A percentile compares a stretch with the other conserved stretches of the same genome.
These are phyloP conservation scores for Corythornis madagascariensis DNA, from an alignment of 2,113 vertebrate species.

Conservation along the genomic window DNA sequence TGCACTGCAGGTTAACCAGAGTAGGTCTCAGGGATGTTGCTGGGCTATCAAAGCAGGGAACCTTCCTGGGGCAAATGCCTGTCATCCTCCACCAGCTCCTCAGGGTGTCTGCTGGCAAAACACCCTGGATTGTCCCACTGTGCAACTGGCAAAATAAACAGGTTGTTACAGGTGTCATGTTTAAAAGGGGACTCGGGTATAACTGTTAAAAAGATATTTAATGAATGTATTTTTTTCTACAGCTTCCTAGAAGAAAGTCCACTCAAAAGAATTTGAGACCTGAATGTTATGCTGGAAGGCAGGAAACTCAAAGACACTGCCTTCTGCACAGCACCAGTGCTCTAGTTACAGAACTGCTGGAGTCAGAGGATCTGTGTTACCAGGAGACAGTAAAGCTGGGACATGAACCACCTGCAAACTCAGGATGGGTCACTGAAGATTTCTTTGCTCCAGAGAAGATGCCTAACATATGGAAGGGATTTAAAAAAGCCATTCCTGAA, in stretches of 20 bases:
- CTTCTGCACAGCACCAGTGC: neutral
- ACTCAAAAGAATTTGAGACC: neutral
- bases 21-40: neutral
- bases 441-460: neutral
- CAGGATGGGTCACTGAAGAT: neutral
- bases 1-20: neutral
- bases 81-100: conserved; percentile 5
- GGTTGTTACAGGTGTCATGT: neutral
- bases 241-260: neutral
- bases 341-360: neutral
- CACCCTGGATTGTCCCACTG: neutral
- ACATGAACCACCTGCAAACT: neutral
- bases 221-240: neutral
- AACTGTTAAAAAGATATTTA: neutral
- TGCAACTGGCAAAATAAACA: neutral
- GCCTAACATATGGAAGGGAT: neutral
- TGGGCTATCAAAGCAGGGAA: neutral
- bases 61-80: neutral
- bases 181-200: neutral
- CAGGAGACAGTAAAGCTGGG: neutral
- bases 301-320: neutral
- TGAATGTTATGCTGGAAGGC: neutral
- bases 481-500: neutral
- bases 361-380: neutral
- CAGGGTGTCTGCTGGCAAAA: conserved; percentile 5